Evolutionary conservation across 2,113 vertebrate species (phyloP).

Genomic region (Tragelaphus imberbis): DNA sequence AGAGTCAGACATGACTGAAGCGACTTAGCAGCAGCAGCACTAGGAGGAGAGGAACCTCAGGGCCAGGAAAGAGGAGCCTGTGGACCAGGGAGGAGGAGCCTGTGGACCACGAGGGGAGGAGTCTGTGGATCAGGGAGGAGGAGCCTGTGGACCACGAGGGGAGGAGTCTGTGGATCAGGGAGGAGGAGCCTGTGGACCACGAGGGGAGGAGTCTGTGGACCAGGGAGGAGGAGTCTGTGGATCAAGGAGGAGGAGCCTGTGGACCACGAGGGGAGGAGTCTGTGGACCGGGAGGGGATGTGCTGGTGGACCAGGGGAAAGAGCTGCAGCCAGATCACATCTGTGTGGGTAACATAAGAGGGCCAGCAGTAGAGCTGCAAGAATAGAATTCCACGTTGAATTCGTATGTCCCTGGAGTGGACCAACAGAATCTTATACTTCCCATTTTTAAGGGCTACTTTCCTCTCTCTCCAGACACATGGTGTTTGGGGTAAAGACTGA

Average conservation of each 20-base stretch:
- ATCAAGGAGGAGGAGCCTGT: neutral
- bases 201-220: neutral
- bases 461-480: neutral
- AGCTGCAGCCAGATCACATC: neutral
- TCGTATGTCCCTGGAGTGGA: neutral
- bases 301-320: neutral
- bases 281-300: neutral
- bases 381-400: accelerated
- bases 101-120: accelerated
- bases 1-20: neutral
- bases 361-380: neutral
- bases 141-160: neutral
- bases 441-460: neutral
- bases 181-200: accelerated
- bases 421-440: neutral
- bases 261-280: neutral
- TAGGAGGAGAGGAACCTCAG: too few relatives aligned
- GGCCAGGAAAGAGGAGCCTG: too few relatives aligned
- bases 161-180: neutral
- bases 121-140: neutral
- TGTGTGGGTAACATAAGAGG: neutral
- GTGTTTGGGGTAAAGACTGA: neutral
- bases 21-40: neutral
- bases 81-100: neutral
- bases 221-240: neutral